Base-by-base conservation (phyloP, 2,888 invertebrate species). In the Drosophila ustulata region DNA sequence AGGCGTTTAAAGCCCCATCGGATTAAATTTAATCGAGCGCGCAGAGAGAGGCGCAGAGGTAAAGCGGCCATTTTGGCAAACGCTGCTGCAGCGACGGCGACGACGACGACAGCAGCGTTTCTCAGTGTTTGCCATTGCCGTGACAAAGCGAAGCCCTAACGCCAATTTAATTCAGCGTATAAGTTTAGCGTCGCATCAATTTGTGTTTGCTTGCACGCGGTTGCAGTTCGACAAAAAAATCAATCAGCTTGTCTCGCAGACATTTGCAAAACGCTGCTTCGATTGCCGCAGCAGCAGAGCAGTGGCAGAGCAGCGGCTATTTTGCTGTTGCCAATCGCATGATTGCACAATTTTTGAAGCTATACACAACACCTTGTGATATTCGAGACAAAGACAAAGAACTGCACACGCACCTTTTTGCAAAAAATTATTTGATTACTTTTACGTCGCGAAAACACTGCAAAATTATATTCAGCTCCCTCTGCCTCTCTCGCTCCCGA, bases 31-130 rank as follows among this genome's bases (percentile, higher is more conserved):
- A 79, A 79, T 76, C 79, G 59, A 62, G 73, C 64, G 75, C 69
- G 55, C 51, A 64, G 49, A 50, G 63, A 55, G 72, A 45, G 68
- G 61, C 67, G 76, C 67, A 75, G 71, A 66, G 76, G 73, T 78
- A 73, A 73, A 90, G 91, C 90, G 90, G 90, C 90, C 90, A 91
- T 90, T 91, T 90, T 90, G 90, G 89, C 90, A 89, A 90, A 77
- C 70, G 62, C 66, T 65, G 55, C 51, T 45, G 47, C 57, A 43
- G 25, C 58, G 37, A 45, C 61, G 28, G 30, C 47, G 13, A 11
- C 59, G 13, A 28, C 56, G 30, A 41, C 66, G 23, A 37, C 46
- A 57, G 30, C 64, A 47, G 46, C 58, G 55, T 32, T 11, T 37
- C 2, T 72, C 64, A 59, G 65, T 76, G 72, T 76, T 66, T 61